phyloP scores from a whole-genome alignment of 1,140 invertebrate genomes.

The Tetramorium alpestre region DNA sequence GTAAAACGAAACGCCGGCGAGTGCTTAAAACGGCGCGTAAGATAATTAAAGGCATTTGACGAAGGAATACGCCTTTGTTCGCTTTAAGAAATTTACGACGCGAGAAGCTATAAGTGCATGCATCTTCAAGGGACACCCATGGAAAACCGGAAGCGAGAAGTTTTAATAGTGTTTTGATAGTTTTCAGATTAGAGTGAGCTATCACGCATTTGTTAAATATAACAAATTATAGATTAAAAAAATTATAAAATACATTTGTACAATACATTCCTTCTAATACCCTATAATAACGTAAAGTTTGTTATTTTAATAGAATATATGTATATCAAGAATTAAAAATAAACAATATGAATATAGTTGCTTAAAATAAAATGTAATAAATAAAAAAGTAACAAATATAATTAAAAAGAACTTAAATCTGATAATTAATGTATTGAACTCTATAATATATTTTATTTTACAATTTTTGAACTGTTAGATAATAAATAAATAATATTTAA shows the following conservation, averaged over 20 bases:
- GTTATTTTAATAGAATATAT: background rate
- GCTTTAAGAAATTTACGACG: slow-evolving; percentile 76
- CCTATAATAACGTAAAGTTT: background rate
- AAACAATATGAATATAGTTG: background rate
- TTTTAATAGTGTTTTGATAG: background rate
- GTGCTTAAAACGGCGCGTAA: slow-evolving; percentile 25
- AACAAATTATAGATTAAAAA: background rate
- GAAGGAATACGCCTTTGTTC: slow-evolving; percentile 70
- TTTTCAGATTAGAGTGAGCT: background rate
- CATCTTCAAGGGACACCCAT: slow-evolving; percentile 28
- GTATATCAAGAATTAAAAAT: background rate
- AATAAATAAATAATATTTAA: background rate
- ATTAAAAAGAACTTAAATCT: background rate
- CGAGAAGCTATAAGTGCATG: background rate
- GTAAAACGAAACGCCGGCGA: background rate
- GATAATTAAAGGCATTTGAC: slow-evolving; percentile 66
- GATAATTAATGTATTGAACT: background rate
- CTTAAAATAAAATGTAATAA: background rate
- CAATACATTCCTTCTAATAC: background rate
- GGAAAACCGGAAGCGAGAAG: background rate
- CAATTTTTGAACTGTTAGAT: background rate
- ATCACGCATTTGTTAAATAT: too few species aligned
- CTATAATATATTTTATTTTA: background rate
- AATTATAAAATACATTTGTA: background rate
- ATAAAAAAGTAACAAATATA: background rate